Conservation (phyloP, 2,113 vertebrate genomes). For the human (Homo sapiens) region GRCh38 chr7:113360001-113360500, state of each 20-base stretch:
- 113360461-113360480: neutral
- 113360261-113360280: neutral
- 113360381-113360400: neutral
- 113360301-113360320: neutral
- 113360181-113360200: conserved; percentile 12
- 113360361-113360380: neutral
- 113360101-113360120: neutral
- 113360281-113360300: neutral
- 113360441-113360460: neutral
- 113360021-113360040: neutral
- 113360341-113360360: neutral
- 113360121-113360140: neutral
- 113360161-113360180: neutral
- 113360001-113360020: neutral
- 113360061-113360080: neutral
- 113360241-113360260: conserved; percentile 19
- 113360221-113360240: neutral
- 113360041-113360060: neutral
- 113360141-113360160: conserved; percentile 15
- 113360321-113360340: neutral
- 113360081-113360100: neutral
- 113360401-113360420: neutral
- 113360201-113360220: neutral
- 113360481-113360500: neutral
- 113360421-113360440: neutral